Evolutionary conservation across 2,888 invertebrate species (phyloP).

Genomic region (Odontothrips loti): DNA sequence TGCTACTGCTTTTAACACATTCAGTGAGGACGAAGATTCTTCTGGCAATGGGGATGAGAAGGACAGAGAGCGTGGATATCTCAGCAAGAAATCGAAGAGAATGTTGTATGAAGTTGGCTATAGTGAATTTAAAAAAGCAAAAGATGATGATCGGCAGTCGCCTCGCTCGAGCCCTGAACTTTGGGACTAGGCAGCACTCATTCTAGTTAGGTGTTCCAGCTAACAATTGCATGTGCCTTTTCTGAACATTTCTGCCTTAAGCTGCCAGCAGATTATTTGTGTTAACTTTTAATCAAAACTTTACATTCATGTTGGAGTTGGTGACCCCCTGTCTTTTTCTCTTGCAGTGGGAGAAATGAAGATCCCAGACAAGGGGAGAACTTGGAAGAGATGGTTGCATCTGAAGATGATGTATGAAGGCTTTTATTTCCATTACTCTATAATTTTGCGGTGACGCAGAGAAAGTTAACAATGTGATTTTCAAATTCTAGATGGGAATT

Average conservation of each 20-base stretch:
- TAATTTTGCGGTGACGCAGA: neutral
- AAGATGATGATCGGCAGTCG: neutral
- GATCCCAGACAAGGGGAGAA: neutral
- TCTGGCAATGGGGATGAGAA: neutral
- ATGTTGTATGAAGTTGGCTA: slow-evolving; percentile 11
- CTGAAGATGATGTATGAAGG: neutral
- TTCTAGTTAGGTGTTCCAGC: slow-evolving; percentile 7
- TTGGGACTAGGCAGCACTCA: neutral
- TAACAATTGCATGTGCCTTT: neutral
- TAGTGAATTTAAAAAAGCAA: slow-evolving; percentile 13
- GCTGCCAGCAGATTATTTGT: neutral
- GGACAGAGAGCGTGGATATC: slow-evolving; percentile 4
- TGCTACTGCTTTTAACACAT: neutral
- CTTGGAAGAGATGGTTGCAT: neutral
- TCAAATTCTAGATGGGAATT: neutral
- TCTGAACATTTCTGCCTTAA: neutral
- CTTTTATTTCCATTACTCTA: neutral
- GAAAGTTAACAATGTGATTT: neutral
- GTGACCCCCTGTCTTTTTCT: neutral
- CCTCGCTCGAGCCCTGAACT: slow-evolving; percentile 1
- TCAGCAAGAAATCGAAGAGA: slow-evolving; percentile 4
- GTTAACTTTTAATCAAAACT: too few species aligned
- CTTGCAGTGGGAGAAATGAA: neutral
- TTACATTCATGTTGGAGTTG: too few species aligned
- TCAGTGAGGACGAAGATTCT: neutral